Evolutionary conservation across 1,140 invertebrate species (phyloP), one percentile per base, ranked within the genome.

Genomic region (Chlorops oryzae): DNA sequence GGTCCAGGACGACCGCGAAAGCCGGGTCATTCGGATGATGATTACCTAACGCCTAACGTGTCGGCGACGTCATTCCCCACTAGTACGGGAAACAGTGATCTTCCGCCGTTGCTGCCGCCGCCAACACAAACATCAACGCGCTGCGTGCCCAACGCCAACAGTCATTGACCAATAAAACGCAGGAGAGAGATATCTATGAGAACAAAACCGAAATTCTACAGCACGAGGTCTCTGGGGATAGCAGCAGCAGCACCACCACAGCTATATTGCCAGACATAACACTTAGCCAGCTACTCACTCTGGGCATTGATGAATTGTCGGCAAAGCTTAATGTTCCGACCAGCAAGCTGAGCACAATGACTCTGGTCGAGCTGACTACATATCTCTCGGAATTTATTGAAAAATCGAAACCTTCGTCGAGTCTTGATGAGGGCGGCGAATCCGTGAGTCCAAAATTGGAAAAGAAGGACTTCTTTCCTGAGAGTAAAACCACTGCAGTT

Each of bases 361-460:
- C 88, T 0, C 72, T 92, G 37, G 86, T 88, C 12, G 87, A 92
- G 70, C 76, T 92, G 20, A 90, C 88, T 0, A 81, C 83, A 49
- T 87, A 86, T 69, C 75, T 91, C 7, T 80, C 84, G 2, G 81
- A 81, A 22, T 83, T 81, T 58, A 65, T 84, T 50, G 79, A 80
- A 47, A 65, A 73, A 56, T 63, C 63, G 58, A 75, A 51, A 58
- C 58, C 50, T 37, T 13, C 58, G 15, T 35, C 63, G 47, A 27
- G 52, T 10, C 17, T 51, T 22, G 51, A 54, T 1, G 35, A 27
- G 3, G 28, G 48, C 21, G 42, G 48, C 10, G 44, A 46, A 10
- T 34, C 57, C 5, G 54, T 58, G 3, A 59, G 59, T 12, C 54
- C 59, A 5, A 17, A 18, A n/a, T n/a, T n/a, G n/a, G n/a, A n/a